Conservation (phyloP, 2,888 invertebrate genomes). For the Apamea monoglypha region DNA sequence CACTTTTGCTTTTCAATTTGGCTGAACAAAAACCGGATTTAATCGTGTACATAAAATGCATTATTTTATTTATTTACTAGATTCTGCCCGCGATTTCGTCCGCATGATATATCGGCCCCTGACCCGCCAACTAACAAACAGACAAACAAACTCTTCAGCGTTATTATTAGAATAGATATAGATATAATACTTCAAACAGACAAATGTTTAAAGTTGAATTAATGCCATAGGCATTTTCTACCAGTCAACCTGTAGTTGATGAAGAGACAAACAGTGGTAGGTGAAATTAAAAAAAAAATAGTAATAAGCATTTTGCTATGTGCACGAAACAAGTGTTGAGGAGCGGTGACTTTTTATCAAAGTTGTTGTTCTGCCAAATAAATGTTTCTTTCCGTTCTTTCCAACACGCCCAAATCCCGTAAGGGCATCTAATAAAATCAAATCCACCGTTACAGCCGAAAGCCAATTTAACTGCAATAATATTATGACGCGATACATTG, state of each 20-base stretch:
- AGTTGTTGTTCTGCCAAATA: neutral
- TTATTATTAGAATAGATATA: too few species aligned
- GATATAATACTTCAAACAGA: neutral
- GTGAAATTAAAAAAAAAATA: neutral
- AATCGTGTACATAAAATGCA: neutral
- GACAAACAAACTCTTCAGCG: too few species aligned
- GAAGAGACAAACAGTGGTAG: neutral
- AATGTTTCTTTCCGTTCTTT: too few species aligned
- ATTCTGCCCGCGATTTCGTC: too few species aligned
- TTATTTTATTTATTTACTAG: neutral
- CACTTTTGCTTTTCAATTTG: neutral
- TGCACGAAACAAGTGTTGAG: neutral
- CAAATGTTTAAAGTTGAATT: neutral
- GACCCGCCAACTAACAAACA: too few species aligned
- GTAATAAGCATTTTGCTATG: neutral
- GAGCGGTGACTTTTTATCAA: neutral
- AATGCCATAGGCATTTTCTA: neutral
- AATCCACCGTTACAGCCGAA: neutral
- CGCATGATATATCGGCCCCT: too few species aligned
- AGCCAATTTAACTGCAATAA: conserved; percentile 1
- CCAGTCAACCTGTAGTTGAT: neutral
- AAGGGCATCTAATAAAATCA: neutral
- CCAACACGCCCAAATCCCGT: neutral
- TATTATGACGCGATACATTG: conserved; percentile 15
- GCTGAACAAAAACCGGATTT: too few species aligned